phyloP scores from a whole-genome alignment of 2,888 invertebrate species.

The Andrena bicolor region DNA sequence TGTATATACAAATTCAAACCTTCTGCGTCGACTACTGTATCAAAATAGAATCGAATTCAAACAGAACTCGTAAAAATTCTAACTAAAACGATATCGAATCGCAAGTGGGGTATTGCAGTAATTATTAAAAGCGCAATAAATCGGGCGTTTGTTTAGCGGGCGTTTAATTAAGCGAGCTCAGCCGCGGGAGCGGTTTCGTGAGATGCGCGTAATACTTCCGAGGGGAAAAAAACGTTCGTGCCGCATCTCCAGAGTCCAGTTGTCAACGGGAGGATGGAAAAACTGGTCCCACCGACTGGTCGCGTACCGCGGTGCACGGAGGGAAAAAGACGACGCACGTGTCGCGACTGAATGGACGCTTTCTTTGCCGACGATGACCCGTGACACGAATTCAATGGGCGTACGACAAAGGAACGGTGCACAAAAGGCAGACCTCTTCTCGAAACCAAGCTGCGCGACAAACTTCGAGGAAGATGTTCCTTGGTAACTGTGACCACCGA shows the following conservation, averaged over 20 bases:
- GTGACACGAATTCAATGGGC: slow-evolving; percentile 60
- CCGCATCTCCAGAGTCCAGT: slow-evolving; percentile 38
- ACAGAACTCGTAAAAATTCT: too few relatives aligned
- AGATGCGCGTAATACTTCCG: slow-evolving; percentile 39
- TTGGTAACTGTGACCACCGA: slow-evolving; percentile 17
- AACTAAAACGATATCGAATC: too few relatives aligned
- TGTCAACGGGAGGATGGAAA: slow-evolving; percentile 16
- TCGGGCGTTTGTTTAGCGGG: neutral
- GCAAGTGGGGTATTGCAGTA: too few relatives aligned
- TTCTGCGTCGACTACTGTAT: too few relatives aligned
- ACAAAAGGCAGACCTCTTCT: slow-evolving; percentile 43
- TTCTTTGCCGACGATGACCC: slow-evolving; percentile 51
- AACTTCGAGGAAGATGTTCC: slow-evolving; percentile 8
- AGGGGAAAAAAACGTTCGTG: slow-evolving; percentile 4
- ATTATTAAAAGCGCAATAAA: neutral
- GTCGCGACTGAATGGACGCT: slow-evolving; percentile 54
- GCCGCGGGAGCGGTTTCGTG: slow-evolving; percentile 8
- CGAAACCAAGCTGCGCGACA: slow-evolving; percentile 8
- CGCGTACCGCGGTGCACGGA: slow-evolving; percentile 22
- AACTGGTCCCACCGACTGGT: slow-evolving; percentile 49
- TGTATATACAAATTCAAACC: neutral
- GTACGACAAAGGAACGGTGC: slow-evolving; percentile 39
- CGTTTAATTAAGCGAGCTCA: slow-evolving; percentile 6
- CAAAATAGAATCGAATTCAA: too few relatives aligned
- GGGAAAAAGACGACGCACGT: slow-evolving; percentile 57